Percentiles rank a stretch among this genome's conserved stretches.
Conservation (phyloP, 2,797 vertebrate genomes). For the Spheniscus humboldti region DNA sequence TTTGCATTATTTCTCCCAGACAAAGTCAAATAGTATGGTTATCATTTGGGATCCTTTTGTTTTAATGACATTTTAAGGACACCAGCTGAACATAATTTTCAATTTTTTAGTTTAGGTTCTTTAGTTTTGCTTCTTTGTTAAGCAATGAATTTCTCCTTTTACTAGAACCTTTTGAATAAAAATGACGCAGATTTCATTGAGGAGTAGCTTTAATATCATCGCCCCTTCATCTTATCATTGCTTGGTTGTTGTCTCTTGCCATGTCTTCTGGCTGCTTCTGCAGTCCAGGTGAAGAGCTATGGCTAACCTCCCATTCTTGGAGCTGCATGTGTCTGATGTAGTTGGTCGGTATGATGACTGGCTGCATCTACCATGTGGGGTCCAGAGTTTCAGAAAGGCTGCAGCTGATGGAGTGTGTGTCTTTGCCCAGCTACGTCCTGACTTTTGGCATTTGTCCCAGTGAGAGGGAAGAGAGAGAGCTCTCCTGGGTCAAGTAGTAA, state of each 20-base stretch:
- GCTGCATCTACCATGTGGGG: background rate
- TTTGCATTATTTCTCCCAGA: constrained; percentile 41
- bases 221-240: background rate
- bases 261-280: background rate
- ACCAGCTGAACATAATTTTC: constrained; percentile 3
- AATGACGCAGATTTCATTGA: background rate
- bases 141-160: constrained; percentile 19
- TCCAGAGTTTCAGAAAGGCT: background rate
- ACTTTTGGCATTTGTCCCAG: background rate
- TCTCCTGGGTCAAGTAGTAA: background rate
- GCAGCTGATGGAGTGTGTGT: background rate
- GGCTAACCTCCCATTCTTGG: background rate
- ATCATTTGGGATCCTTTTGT: constrained; percentile 6
- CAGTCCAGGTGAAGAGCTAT: background rate
- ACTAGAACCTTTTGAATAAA: background rate
- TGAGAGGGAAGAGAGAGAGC: background rate
- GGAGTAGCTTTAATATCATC: background rate
- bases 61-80: constrained; percentile 49
- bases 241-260: background rate
- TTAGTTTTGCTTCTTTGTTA: background rate
- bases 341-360: background rate
- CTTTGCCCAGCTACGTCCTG: background rate
- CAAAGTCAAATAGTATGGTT: constrained; percentile 46
- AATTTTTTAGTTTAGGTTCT: constrained; percentile 15
- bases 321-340: background rate